Conservation (phyloP, 2,113 vertebrate species). For the Pomatostomus ruficeps region DNA sequence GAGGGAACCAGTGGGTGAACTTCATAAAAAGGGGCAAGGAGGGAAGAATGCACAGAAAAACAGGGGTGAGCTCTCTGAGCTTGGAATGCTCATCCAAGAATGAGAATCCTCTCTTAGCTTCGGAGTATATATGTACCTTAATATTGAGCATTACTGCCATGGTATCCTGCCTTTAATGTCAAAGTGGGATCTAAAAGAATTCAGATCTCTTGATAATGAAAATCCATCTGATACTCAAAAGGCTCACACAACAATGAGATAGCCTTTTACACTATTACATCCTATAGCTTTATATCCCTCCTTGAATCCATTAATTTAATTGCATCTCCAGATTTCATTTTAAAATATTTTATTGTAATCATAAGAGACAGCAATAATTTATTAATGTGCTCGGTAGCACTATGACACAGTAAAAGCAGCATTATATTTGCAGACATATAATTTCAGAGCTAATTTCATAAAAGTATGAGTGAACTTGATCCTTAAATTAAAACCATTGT, state of each 20-base stretch:
- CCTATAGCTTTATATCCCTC: slow-evolving; percentile 20
- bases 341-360: slow-evolving; percentile 44
- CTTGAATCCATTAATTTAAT: slow-evolving; percentile 49
- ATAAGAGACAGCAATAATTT: slow-evolving; percentile 29
- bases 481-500: slow-evolving; percentile 30
- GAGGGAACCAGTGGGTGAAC: background rate
- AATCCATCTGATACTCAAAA: slow-evolving; percentile 2
- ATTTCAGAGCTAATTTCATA: slow-evolving; percentile 39
- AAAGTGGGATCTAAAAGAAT: background rate
- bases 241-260: background rate
- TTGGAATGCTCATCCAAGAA: background rate
- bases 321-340: slow-evolving; percentile 13
- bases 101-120: background rate
- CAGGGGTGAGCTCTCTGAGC: background rate
- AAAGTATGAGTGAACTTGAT: slow-evolving; percentile 2
- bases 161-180: slow-evolving; percentile 1
- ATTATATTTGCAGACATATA: slow-evolving; percentile 22
- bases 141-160: background rate
- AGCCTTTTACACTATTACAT: background rate
- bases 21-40: background rate
- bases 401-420: background rate
- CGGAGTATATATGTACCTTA: background rate
- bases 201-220: slow-evolving; percentile 11
- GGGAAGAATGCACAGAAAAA: background rate
- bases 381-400: slow-evolving; percentile 4